A percentile compares a stretch with the other conserved stretches of the same genome.
phyloP scores from a whole-genome alignment of 2,797 vertebrate species.

The Hydrophis major region DNA sequence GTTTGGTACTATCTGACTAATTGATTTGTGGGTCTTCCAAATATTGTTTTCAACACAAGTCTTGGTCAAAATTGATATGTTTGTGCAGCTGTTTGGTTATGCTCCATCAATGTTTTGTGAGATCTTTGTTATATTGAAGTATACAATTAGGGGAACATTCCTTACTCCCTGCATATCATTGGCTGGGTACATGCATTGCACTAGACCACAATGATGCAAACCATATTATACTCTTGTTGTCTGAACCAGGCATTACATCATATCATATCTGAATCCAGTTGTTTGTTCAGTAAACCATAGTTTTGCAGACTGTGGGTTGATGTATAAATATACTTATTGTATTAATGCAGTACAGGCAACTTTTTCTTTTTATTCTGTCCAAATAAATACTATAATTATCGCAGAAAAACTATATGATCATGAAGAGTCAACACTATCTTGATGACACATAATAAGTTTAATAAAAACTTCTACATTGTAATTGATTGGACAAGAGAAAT shows the following conservation, averaged over 20 bases:
- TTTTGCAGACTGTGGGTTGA: background rate
- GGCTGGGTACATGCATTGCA: background rate
- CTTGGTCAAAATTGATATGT: background rate
- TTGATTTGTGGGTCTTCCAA: background rate
- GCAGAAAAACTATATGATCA: background rate
- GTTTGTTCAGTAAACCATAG: background rate
- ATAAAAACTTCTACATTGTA: background rate
- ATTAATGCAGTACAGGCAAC: background rate
- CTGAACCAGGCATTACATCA: background rate
- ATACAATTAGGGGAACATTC: background rate
- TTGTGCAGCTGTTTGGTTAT: background rate
- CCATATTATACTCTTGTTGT: background rate
- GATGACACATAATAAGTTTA: background rate
- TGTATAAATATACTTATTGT: background rate
- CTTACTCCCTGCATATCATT: background rate
- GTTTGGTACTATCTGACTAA: background rate
- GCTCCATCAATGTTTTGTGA: background rate
- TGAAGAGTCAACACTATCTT: background rate
- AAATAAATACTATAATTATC: background rate
- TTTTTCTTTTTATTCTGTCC: background rate
- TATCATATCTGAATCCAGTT: background rate
- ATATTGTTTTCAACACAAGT: background rate
- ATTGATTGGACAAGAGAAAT: background rate
- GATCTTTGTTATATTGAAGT: background rate
- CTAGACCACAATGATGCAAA: background rate